These are phyloP conservation scores for Halcyon smyrnensis DNA, from an alignment of 2,797 vertebrate genomes.

Conservation along the genomic window DNA sequence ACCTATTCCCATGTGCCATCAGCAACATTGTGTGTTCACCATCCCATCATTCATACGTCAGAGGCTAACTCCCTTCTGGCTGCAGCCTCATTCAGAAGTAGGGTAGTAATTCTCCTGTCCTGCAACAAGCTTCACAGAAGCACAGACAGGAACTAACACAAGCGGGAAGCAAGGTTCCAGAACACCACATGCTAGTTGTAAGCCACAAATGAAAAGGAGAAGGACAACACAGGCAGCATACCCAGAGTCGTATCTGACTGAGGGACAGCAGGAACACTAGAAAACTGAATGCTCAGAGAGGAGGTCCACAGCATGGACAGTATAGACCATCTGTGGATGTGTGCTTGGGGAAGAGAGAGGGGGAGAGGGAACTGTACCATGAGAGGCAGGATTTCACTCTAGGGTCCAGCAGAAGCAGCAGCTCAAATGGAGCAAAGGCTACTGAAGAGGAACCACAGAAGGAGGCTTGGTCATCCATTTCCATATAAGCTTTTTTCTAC, in stretches of 20 bases:
- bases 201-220: background rate
- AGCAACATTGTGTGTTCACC: background rate
- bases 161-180: background rate
- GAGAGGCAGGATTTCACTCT: background rate
- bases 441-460: background rate
- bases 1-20: conserved; percentile 28
- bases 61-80: conserved; percentile 36
- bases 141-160: background rate
- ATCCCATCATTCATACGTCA: background rate
- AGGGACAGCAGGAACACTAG: background rate
- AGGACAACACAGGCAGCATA: background rate
- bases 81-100: conserved; percentile 5
- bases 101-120: background rate
- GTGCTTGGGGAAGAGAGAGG: background rate
- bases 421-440: background rate
- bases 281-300: background rate
- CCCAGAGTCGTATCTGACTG: background rate
- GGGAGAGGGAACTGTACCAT: background rate
- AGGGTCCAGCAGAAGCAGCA: background rate
- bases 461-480: background rate
- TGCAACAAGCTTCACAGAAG: background rate
- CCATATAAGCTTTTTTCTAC: background rate
- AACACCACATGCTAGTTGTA: background rate
- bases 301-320: background rate
- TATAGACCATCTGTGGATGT: background rate